These are phyloP conservation scores for Taurulus bubalis DNA, from an alignment of 2,113 vertebrate genomes.

Conservation along the genomic window DNA sequence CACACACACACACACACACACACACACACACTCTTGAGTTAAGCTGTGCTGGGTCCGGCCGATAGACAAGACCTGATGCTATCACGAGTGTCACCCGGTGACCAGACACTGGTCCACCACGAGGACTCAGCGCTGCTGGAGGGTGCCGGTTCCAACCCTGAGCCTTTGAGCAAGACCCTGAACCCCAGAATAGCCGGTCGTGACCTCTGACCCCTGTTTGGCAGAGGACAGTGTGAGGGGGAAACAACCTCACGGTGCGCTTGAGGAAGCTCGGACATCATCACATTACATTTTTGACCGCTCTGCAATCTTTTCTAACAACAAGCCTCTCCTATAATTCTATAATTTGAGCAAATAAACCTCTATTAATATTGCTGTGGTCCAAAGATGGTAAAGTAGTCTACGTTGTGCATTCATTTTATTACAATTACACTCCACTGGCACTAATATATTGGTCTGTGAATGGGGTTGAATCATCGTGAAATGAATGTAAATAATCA, in stretches of 20 bases:
- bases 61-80: slow-evolving; percentile 42
- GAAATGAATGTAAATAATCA: no score
- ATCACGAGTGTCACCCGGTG: slow-evolving; percentile 36
- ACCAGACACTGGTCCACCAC: slow-evolving; percentile 20
- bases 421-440: not conserved
- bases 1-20: slow-evolving; percentile 23
- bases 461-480: not conserved
- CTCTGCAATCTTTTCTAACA: not conserved
- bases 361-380: not conserved
- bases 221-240: not conserved
- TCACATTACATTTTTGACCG: no score
- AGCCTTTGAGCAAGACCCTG: slow-evolving; percentile 3
- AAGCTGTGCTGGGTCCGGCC: slow-evolving; percentile 17
- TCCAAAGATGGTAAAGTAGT: slow-evolving; percentile 4
- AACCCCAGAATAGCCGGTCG: not conserved
- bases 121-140: not conserved
- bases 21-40: slow-evolving; percentile 38
- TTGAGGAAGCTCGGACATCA: not conserved
- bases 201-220: not conserved
- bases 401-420: not conserved
- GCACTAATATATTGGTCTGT: not conserved
- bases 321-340: not conserved
- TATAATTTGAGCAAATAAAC: slow-evolving; percentile 1
- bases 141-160: not conserved
- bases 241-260: not conserved